Evolutionary conservation across 2,888 invertebrate species (phyloP), one percentile per base, ranked within the genome.

Genomic region (Ecliptopera silaceata): DNA sequence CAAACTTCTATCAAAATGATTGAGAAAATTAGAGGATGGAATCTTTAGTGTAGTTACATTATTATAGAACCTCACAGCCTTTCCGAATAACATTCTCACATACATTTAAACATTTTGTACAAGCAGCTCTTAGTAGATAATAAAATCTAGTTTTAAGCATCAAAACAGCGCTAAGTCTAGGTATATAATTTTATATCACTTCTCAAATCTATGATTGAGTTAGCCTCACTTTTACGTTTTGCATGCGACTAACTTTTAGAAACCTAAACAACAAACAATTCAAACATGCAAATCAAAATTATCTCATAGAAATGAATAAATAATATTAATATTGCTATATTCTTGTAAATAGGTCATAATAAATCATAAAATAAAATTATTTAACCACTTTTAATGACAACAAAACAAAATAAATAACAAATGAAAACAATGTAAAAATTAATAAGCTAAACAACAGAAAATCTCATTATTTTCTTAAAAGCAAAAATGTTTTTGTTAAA

Each of bases 371-470:
- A 53, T 8, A 36, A 38, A 51, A 38, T 10, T 46, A 39, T n/a
- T 38, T 34, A 49, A 56, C 56, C 62, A 64, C 45, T 54, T 61
- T 42, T 61, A 50, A 61, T 54, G 46, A 60, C 52, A 18, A 46
- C 31, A 49, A 44, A 55, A 32, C 56, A 52, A 62, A 49, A 38
- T 38, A 56, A 61, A 59, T 63, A 66, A 66, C 62, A 64, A 64
- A 58, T 52, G 48, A 46, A 51, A 59, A 65, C 55, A 50, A 60
- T 32, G 32, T 52, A 63, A 61, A 59, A 61, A 61, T 44, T 44
- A 17, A 39, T 52, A 60, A 39, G 58, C 61, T 55, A 63, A 64
- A 54, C n/a, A 15, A 46, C 38, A 12, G 4, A 11, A 32, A 32
- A 32, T 32, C 32, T 32, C 32, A n/a, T n/a, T n/a, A n/a, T n/a